A percentile compares a stretch with the other conserved stretches of the same genome.
phyloP scores from a whole-genome alignment of 2,888 invertebrate species.

The Mythimna pallens region DNA sequence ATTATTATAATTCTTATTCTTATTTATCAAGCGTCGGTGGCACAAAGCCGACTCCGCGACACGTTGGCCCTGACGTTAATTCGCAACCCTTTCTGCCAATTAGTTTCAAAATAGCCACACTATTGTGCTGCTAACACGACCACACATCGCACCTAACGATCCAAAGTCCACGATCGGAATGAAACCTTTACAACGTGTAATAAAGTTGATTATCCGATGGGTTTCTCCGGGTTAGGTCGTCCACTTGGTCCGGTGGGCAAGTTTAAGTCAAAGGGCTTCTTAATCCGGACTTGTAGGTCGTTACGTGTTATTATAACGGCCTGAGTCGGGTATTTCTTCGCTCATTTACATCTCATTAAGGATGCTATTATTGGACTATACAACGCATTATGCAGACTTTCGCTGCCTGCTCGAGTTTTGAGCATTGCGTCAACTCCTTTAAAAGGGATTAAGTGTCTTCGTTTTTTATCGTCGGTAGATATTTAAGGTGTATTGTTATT shows the following conservation, averaged over 20 bases:
- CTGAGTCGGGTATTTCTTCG: conserved; percentile 87
- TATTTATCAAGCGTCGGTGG: conserved; percentile 77
- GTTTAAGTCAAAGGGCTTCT: conserved; percentile 91
- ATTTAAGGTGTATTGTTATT: conserved; percentile 46
- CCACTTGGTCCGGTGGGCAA: conserved; percentile 82
- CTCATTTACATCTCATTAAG: conserved; percentile 91
- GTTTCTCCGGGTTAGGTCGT: conserved; percentile 71
- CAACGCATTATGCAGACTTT: conserved; percentile 76
- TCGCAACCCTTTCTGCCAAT: conserved; percentile 91
- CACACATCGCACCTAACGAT: conserved; percentile 84
- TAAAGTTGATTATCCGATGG: conserved; percentile 70
- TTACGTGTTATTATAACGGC: conserved; percentile 91
- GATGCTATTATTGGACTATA: conserved; percentile 86
- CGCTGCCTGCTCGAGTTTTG: conserved; percentile 63
- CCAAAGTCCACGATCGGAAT: conserved; percentile 59
- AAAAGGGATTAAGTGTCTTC: conserved; percentile 46
- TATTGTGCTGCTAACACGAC: conserved; percentile 86
- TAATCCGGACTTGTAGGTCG: conserved; percentile 91
- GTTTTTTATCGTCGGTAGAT: conserved; percentile 33
- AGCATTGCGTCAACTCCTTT: conserved; percentile 63
- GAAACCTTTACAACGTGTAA: conserved; percentile 63
- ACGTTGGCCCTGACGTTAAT: conserved; percentile 88
- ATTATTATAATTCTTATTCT: conserved; percentile 74
- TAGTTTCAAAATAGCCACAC: conserved; percentile 90
- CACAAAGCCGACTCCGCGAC: conserved; percentile 82